Conservation (phyloP, 2,888 invertebrate genomes). For the Megamerina dolium region DNA sequence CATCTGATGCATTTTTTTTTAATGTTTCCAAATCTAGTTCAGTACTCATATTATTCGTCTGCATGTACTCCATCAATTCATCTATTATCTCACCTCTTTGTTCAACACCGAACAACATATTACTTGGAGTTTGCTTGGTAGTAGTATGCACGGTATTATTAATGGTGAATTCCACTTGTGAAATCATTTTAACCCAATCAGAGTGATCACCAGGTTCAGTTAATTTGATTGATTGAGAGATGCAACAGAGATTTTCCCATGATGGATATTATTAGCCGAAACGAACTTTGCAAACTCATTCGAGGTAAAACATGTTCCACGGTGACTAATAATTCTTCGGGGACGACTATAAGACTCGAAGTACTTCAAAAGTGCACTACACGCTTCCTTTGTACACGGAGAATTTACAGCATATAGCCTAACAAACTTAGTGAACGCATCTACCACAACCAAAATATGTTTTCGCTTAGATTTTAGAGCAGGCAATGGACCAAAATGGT, state of each 20-base stretch:
- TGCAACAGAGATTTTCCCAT: constrained; percentile 6
- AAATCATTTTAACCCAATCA: constrained; percentile 1
- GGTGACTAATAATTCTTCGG: background rate
- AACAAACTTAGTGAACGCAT: constrained; percentile 9
- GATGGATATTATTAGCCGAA: constrained; percentile 3
- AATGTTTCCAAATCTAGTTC: background rate
- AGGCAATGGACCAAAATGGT: constrained; percentile 7
- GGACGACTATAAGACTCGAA: constrained; percentile 3
- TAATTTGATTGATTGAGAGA: background rate
- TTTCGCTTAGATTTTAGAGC: background rate
- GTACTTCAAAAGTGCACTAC: background rate
- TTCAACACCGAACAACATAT: constrained; percentile 5
- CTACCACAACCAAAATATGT: constrained; percentile 7
- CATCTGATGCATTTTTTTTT: background rate
- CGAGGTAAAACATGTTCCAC: constrained; percentile 9
- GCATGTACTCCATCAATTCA: constrained; percentile 6
- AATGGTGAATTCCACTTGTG: constrained; percentile 7
- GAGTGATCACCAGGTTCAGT: constrained; percentile 4
- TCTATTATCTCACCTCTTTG: constrained; percentile 2
- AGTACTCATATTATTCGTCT: background rate
- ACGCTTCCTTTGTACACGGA: background rate
- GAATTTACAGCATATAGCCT: constrained; percentile 6
- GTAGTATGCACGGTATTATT: constrained; percentile 6
- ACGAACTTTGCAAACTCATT: constrained; percentile 1
- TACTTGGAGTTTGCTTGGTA: constrained; percentile 6